Evolutionary conservation across 2,797 vertebrate species (phyloP), one percentile per base, ranked within the genome.

Genomic region (Smutsia temminckii): DNA sequence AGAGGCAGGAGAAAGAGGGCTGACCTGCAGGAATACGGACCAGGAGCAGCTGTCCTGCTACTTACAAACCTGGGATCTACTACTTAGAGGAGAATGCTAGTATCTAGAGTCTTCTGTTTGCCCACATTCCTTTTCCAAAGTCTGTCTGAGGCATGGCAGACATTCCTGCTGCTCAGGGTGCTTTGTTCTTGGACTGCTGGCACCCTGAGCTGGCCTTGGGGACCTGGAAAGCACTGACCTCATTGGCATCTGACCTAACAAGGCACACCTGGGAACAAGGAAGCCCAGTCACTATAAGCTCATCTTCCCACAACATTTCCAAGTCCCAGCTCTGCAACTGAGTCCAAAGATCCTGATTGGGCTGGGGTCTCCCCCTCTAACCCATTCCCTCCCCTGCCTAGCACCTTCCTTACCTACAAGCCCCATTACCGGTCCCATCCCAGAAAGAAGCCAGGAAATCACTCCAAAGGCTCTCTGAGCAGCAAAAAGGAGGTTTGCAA

Each of bases 11-110:
- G 21, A 18, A n/a, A 27, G 55, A 69, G 23, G 27, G 32, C 11
- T 10, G 81, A 3, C 46, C 17, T 34, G 23, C 51, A n/a, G 59
- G 46, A 27, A 34, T 23, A 16, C n/a, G 3, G 51, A 40, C 68
- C 12, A 1, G 8, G 16, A 0, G 3, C 8, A 1, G 37, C 17
- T 49, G 59, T 1, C 0, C 10, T 16, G 20, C 25, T 68, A 34
- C 34, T 37, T 18, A 1, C 0, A 14, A 57, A 78, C 49, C 64
- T 69, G 59, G 55, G 72, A 32, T 23, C 20, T 0, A 8, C 59
- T 3, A 4, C 79, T 37, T 6, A 37, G 51, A 29, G 16, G 29
- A 29, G 13, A 42, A 27, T 25, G 66, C 72, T 51, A 32, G 8
- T 18, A n/a, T 13, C 66, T 23, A 8, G 59, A 11, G 32, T 46